Base-by-base conservation (phyloP, 2,797 vertebrate species). In the Xenentodon cancila region DNA sequence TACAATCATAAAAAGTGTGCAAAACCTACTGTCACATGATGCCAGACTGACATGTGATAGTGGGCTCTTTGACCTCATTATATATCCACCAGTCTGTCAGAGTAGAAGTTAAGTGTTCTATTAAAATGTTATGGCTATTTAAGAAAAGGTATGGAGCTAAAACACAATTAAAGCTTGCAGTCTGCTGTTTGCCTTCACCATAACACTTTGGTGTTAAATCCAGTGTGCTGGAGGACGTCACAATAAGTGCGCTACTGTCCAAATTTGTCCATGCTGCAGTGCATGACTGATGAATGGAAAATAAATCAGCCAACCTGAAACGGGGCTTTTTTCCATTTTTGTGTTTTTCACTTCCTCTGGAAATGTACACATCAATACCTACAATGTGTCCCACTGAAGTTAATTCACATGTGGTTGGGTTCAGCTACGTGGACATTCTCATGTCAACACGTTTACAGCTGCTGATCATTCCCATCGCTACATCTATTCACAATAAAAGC, bases 401-500 rank as follows among this genome's bases (percentile, higher is more conserved):
- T 25, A 5, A n/a, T 44, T 15, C 5, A 45, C 30, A 49, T 46
- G 47, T 46, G 20, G 48, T 48, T 13, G 19, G 48, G 0, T 22
- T 9, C 15, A 68, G 43, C 9, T 52, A 52, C 37, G 16, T n/a
- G 3, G 32, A 51, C 8, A 5, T 61, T 59, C 18, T 49, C 40
- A 13, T 0, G 0, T 59, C 74, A 72, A 45, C 32, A 40, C 37
- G 57, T 84, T 81, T 73, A 79, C 32, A 44, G 76, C 59, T 51
- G 21, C 68, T 57, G 54, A 59, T 78, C 34, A 4, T 52, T 2
- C 34, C 42, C 42, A 51, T 48, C 19, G 32, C 45, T 1, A 42
- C 52, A 42, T 54, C 55, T 34, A 30, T 68, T 69, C 64, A 69
- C 21, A n/a, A 48, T 34, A 18, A 9, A 61, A 56, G 63, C 21